Evolutionary conservation across 2,888 invertebrate genomes (phyloP).

Genomic region (Epicampocera succincta): DNA sequence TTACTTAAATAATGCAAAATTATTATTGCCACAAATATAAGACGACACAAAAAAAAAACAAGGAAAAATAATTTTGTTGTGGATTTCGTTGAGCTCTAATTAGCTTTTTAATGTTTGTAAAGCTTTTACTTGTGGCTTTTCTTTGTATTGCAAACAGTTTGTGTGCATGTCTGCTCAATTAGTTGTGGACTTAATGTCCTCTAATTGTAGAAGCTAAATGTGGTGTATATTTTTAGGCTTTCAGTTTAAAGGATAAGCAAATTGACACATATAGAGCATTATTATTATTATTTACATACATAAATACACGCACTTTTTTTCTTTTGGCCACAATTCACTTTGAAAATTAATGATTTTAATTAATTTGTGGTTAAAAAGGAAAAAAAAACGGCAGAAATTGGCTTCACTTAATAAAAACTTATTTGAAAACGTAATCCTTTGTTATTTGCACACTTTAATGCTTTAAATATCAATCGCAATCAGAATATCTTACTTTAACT

Average conservation of each 20-base stretch:
- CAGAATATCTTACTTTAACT: too few relatives aligned
- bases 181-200: conserved; percentile 3
- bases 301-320: too few relatives aligned
- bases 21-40: neutral
- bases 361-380: neutral
- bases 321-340: neutral
- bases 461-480: too few relatives aligned
- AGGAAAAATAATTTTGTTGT: conserved; percentile 37
- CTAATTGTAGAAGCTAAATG: conserved; percentile 31
- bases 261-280: neutral
- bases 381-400: too few relatives aligned
- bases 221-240: conserved; percentile 15
- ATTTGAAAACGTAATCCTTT: too few relatives aligned
- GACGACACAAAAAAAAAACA: neutral
- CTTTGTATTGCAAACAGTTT: neutral
- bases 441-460: too few relatives aligned
- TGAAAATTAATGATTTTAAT: neutral
- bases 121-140: conserved; percentile 39
- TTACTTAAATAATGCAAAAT: conserved; percentile 1
- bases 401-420: too few relatives aligned
- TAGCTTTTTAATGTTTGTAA: conserved; percentile 56
- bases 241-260: conserved; percentile 1
- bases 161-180: neutral
- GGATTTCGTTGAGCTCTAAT: conserved; percentile 61
- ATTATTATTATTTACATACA: too few relatives aligned